A percentile compares a stretch with the other conserved stretches of the same genome.
phyloP scores from a whole-genome alignment of 2,797 vertebrate species.

The Todus mexicanus region DNA sequence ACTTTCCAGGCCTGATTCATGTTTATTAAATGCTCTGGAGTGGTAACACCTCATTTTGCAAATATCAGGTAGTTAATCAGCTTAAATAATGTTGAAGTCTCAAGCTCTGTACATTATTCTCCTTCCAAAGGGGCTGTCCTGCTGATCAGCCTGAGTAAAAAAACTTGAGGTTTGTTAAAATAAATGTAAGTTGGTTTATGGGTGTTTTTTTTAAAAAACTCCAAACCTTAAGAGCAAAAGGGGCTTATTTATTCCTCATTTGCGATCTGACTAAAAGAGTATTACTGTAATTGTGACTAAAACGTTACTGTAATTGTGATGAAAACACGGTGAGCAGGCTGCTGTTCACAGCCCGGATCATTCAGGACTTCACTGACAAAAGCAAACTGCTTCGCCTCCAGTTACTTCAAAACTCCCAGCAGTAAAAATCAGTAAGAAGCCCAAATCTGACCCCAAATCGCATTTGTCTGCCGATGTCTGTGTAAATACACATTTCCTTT shows the following conservation, averaged over 20 bases:
- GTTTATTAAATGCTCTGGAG: neutral
- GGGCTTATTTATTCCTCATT: neutral
- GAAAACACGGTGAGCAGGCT: neutral
- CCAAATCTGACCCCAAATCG: neutral
- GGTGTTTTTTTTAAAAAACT: neutral
- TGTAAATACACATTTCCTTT: neutral
- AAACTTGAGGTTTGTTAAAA: neutral
- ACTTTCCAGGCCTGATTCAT: neutral
- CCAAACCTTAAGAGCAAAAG: neutral
- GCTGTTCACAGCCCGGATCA: neutral
- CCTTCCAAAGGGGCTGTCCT: neutral
- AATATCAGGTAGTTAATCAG: neutral
- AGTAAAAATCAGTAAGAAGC: neutral
- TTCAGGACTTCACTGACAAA: rapidly evolving
- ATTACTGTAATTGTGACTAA: neutral
- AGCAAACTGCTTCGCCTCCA: neutral
- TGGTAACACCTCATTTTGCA: neutral
- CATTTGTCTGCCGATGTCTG: neutral
- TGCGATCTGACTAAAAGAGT: neutral
- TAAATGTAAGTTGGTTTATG: neutral
- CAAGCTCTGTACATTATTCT: neutral
- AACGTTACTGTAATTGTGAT: neutral
- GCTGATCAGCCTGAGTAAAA: neutral
- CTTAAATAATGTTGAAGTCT: neutral
- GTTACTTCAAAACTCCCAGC: neutral